Evolutionary conservation across 2,888 invertebrate genomes (phyloP), one percentile per base, ranked within the genome.

Genomic region (Blastobasis lacticolella): DNA sequence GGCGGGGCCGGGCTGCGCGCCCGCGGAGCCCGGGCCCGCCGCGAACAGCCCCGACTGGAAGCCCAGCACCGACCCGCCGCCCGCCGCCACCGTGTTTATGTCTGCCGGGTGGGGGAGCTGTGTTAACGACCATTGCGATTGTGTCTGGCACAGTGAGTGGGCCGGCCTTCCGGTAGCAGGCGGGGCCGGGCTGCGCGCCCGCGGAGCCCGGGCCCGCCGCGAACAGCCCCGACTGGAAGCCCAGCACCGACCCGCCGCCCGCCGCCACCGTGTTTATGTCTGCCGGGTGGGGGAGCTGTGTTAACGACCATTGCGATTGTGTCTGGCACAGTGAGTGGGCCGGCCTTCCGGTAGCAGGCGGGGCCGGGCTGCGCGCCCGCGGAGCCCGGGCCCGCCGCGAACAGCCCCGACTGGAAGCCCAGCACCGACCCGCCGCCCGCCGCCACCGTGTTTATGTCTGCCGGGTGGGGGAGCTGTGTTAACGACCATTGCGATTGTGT

Each of bases 241-340:
- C 95, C 23, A 99, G 88, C 87, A 95, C 94, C 0, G 98, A 99
- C 0, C 99, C 99, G 2, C 99, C 99, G 5, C 99, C 89, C 0
- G 99, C 99, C 8, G 99, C 99, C 4, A 99, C 99, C 0, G 99
- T 99, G 78, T 98, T 97, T 49, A 99, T 95, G 77, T 99, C 98
- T 82, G 92, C 41, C 41, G 41, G 7, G 41, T 40, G 6, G 7
- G 6, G 9, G 7, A 9, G 41, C 41, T 40, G 9, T 40, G 41
- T 40, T 40, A 8, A 40, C 41, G 7, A 40, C 42, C 10, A 42
- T 8, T n/a, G n/a, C n/a, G n/a, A n/a, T n/a, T n/a, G n/a, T n/a
- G n/a, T n/a, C n/a, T n/a, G n/a, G n/a, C n/a, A 99, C 95, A 0
- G 99, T 94, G 7, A 99, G 83, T 0, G 95, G 95, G 0, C 99